Percentiles rank a stretch among this genome's conserved stretches.
These are phyloP conservation scores for Caenorhabditis drosophilae DNA, from an alignment of 2,888 invertebrate genomes.

Conservation along the genomic window DNA sequence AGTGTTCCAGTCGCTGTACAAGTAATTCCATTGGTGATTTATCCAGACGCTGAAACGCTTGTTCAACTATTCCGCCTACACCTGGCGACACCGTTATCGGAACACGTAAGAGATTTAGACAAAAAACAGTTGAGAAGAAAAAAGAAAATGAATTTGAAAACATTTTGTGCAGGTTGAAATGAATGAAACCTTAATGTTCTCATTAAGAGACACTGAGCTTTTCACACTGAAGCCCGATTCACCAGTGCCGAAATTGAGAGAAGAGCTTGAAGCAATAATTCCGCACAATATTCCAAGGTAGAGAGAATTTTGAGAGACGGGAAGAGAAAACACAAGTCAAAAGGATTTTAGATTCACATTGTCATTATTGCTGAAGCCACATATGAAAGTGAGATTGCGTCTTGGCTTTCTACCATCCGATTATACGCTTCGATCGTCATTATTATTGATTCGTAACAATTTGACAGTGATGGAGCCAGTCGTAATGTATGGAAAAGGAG, in stretches of 20 bases:
- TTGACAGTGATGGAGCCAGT: slow-evolving; percentile 87
- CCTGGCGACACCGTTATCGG: slow-evolving; percentile 39
- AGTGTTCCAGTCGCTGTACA: slow-evolving; percentile 78
- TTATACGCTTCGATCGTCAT: slow-evolving; percentile 71
- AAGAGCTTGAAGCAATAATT: slow-evolving; percentile 69
- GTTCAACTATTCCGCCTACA: slow-evolving; percentile 69
- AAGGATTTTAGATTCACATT: slow-evolving; percentile 72
- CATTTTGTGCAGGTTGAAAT: too few relatives aligned
- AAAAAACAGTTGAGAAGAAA: too few relatives aligned
- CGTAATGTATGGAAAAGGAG: slow-evolving; percentile 83
- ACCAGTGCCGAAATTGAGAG: slow-evolving; percentile 70
- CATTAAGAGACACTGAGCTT: slow-evolving; percentile 68
- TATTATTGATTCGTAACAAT: slow-evolving; percentile 80
- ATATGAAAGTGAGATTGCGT: slow-evolving; percentile 71
- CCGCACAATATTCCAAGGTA: slow-evolving; percentile 24
- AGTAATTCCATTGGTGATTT: slow-evolving; percentile 75
- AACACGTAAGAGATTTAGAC: too few relatives aligned
- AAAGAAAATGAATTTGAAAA: too few relatives aligned
- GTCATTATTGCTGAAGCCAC: slow-evolving; percentile 75
- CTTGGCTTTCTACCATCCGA: slow-evolving; percentile 72
- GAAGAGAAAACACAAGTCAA: too few relatives aligned
- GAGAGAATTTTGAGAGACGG: too few relatives aligned
- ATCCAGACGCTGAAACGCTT: slow-evolving; percentile 76
- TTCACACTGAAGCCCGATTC: slow-evolving; percentile 66
- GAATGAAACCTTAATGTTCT: slow-evolving; percentile 72